phyloP scores from a whole-genome alignment of 2,113 vertebrate genomes.

The Forbesichthys papilliferus region DNA sequence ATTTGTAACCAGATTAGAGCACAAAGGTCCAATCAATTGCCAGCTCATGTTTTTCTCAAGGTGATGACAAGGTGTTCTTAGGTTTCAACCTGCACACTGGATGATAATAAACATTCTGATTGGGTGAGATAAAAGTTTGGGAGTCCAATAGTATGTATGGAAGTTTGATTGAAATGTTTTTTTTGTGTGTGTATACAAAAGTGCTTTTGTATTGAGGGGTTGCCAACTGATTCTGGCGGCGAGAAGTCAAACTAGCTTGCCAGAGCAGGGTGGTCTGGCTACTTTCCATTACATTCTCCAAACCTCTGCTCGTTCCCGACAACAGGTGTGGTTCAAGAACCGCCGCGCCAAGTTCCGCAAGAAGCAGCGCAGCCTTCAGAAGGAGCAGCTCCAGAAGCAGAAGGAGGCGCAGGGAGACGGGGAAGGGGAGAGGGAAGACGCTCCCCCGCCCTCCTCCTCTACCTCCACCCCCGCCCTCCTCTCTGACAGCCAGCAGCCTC shows the following conservation, averaged over 20 bases:
- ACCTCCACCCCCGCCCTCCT: slow-evolving; percentile 19
- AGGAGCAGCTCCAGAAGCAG: slow-evolving; percentile 98
- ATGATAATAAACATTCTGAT: no score
- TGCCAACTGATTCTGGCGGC: no score
- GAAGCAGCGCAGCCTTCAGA: slow-evolving; percentile 97
- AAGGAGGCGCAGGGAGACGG: slow-evolving; percentile 84
- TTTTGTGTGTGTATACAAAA: no score
- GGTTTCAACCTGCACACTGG: no score
- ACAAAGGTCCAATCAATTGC: no score
- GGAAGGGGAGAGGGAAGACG: slow-evolving; percentile 77
- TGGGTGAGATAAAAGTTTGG: no score
- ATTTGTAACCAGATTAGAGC: no score
- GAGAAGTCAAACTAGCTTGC: slow-evolving; percentile 65
- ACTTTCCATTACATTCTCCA: not conserved
- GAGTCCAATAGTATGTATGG: no score
- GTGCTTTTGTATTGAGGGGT: no score
- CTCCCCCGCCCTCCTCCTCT: slow-evolving; percentile 44
- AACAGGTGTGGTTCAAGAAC: slow-evolving; percentile 98
- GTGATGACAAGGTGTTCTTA: no score
- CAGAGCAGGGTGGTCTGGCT: not conserved
- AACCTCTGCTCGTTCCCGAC: not conserved
- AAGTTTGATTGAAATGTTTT: no score
- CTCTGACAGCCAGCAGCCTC: slow-evolving; percentile 78
- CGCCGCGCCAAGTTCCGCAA: slow-evolving; percentile 97
- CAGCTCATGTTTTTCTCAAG: no score